phyloP scores from a whole-genome alignment of 2,888 invertebrate species.

The Tetheella fluctuosa region DNA sequence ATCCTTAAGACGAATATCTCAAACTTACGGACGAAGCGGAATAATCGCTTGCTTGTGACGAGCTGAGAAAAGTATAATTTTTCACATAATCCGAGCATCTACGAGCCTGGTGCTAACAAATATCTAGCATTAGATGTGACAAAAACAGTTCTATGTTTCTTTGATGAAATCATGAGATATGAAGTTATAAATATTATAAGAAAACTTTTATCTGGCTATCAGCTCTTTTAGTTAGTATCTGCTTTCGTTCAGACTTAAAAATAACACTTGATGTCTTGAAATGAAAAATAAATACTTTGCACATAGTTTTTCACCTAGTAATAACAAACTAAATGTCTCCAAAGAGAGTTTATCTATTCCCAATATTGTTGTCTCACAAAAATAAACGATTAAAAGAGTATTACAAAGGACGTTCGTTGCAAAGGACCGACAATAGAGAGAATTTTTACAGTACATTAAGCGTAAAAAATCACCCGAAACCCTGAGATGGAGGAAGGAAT shows the following conservation, averaged over 20 bases:
- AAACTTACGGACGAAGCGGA: conserved; percentile 75
- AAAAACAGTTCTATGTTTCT: conserved; percentile 42
- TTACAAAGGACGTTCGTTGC: conserved; percentile 33
- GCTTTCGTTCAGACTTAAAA: background rate
- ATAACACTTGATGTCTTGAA: background rate
- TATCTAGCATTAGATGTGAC: conserved; percentile 70
- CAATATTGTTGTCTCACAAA: conserved; percentile 31
- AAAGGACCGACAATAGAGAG: conserved; percentile 46
- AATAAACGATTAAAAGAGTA: conserved; percentile 45
- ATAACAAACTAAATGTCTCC: conserved; percentile 8
- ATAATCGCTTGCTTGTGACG: conserved; percentile 76
- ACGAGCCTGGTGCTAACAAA: conserved; percentile 67
- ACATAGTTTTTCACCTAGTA: background rate
- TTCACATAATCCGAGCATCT: conserved; percentile 73
- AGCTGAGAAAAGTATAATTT: conserved; percentile 78
- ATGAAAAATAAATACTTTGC: background rate
- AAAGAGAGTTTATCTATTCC: conserved; percentile 23
- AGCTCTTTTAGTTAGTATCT: background rate
- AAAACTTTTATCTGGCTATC: background rate
- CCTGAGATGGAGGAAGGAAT: conserved; percentile 44
- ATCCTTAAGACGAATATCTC: conserved; percentile 81
- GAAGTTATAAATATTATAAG: conserved; percentile 4
- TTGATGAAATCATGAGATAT: conserved; percentile 14
- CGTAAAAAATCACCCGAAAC: conserved; percentile 51
- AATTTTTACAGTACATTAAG: conserved; percentile 60